Conservation (phyloP, 2,797 vertebrate species). For the Falco berigora region DNA sequence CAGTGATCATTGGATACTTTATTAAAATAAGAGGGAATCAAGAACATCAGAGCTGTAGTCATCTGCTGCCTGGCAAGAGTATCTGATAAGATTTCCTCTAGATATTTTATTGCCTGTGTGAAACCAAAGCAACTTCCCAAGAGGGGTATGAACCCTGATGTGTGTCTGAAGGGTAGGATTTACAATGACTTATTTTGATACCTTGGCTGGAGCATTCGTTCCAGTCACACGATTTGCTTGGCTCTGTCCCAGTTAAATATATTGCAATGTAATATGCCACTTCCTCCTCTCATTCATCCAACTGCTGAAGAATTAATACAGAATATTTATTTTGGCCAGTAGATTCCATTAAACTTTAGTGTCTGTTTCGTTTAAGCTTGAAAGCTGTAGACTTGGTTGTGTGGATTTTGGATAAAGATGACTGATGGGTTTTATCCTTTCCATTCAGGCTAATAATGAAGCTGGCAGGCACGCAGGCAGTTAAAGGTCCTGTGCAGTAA, state of each 20-base stretch:
- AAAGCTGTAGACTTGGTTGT: not conserved
- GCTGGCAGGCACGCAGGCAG: not conserved
- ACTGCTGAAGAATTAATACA: conserved; percentile 26
- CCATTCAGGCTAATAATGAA: not conserved
- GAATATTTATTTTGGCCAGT: conserved; percentile 43
- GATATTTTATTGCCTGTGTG: conserved; percentile 3
- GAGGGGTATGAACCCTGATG: not conserved
- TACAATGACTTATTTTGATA: conserved; percentile 10
- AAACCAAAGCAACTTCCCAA: not conserved
- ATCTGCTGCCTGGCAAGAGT: not conserved
- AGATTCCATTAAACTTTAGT: not conserved
- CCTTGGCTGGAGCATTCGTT: conserved; percentile 24
- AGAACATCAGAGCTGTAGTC: not conserved
- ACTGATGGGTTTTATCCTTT: not conserved
- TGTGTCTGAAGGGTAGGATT: conserved; percentile 23
- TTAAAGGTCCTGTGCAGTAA: not conserved
- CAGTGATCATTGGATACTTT: not conserved
- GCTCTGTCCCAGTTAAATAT: conserved; percentile 23
- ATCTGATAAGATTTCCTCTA: not conserved
- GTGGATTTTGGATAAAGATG: conserved; percentile 40
- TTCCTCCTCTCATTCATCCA: conserved; percentile 47
- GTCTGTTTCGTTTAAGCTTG: conserved; percentile 6
- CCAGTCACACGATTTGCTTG: conserved; percentile 22
- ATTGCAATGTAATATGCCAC: conserved; percentile 8
- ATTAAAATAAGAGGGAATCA: not conserved